Evolutionary conservation across 2,797 vertebrate species (phyloP), one percentile per base, ranked within the genome.

Genomic region (Notolepis coatsorum): DNA sequence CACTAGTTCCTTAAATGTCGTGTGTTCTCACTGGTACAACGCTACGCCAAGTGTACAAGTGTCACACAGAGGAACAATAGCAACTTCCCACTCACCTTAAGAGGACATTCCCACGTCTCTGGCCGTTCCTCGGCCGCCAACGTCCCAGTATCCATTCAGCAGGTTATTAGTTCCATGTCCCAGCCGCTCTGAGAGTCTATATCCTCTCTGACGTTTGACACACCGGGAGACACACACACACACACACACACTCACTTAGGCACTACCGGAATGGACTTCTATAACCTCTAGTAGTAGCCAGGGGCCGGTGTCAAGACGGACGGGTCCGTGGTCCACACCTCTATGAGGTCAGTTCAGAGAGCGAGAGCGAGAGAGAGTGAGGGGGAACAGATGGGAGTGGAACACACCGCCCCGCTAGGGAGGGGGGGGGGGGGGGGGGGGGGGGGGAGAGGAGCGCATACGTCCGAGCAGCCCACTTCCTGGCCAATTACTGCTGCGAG

Each of bases 81-180:
- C 46, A 70, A 75, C 53, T 72, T 68, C 66, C 52, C 54, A 79
- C 88, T 88, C 80, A 92, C 91, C 85, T 88, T 80, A n/a, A 57
- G 50, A 79, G 72, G 77, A 57, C 64, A 72, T 80, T 78, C 50
- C 76, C 73, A 60, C 25, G 2, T 45, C 68, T 45, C 68, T 67
- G 78, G 63, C 80, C 64, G 51, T 65, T 61, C 56, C 69, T 78
- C 68, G 54, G 67, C 51, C 12, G 42, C 41, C 59, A 46, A 51
- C 77, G 59, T 79, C 79, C 69, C 67, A 77, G 80, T 82, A 86
- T 92, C 82, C 82, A 67, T 66, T 72, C 73, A 66, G n/a, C 65
- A 57, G 60, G 79, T 89, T 88, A 77, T 89, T 88, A 91, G 68
- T 88, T 90, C 92, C 92, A 92, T 92, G 73, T 81, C 85, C 62